These are phyloP conservation scores for Oncorhynchus masou DNA, from an alignment of 2,113 vertebrate genomes.

Conservation along the genomic window DNA sequence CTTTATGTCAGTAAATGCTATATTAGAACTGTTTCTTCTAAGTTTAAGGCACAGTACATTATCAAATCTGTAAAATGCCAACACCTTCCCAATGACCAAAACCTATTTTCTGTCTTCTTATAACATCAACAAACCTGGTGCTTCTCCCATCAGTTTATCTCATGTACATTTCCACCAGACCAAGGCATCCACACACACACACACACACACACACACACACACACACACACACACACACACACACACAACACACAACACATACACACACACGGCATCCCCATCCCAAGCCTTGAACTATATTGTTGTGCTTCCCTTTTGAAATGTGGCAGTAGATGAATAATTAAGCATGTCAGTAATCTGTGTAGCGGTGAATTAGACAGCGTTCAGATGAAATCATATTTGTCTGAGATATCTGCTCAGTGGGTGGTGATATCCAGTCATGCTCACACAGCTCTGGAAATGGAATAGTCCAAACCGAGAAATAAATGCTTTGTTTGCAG, in stretches of 20 bases:
- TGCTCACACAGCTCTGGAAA: conserved; percentile 33
- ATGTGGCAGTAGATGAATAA: conserved; percentile 49
- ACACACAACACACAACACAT: neutral
- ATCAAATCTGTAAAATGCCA: neutral
- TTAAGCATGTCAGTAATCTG: conserved; percentile 48
- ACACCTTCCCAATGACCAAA: no score
- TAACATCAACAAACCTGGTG: no score
- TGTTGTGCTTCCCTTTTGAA: conserved; percentile 33
- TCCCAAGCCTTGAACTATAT: conserved; percentile 21
- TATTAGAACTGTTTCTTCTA: neutral
- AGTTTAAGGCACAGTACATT: neutral
- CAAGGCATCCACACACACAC: neutral
- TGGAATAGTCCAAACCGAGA: conserved; percentile 34
- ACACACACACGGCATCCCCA: neutral
- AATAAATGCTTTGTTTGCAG: conserved; percentile 35
- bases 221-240: conserved; percentile 3
- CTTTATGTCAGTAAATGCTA: neutral
- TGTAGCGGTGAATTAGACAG: conserved; percentile 53
- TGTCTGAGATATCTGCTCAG: conserved; percentile 47
- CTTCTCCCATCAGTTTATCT: no score
- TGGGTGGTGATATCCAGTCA: conserved; percentile 43
- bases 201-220: conserved; percentile 13
- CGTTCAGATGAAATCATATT: conserved; percentile 52
- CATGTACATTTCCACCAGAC: no score
- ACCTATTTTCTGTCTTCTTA: no score